Percentiles rank a stretch among this genome's conserved stretches.
Conservation (phyloP, 37 sponge, comb jelly and placozoan species). For the Chondrilla cf. caribensis region DNA sequence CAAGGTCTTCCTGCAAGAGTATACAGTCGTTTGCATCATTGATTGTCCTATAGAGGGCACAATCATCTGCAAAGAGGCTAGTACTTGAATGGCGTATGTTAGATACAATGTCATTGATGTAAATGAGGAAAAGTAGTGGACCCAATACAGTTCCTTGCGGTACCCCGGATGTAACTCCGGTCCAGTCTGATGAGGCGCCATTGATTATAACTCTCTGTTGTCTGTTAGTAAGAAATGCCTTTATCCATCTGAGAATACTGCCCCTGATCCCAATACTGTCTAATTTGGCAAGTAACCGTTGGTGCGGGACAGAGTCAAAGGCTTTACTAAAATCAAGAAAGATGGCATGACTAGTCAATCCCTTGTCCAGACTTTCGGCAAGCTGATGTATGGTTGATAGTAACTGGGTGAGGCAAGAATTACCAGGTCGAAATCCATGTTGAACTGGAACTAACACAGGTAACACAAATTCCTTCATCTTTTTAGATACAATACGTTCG, state of each 20-base stretch:
- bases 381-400: slow-evolving; percentile 34
- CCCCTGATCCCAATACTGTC: slow-evolving; percentile 35
- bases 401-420: slow-evolving; percentile 35
- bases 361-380: slow-evolving; percentile 21
- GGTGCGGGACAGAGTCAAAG: slow-evolving; percentile 35
- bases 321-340: slow-evolving; percentile 40
- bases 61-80: slow-evolving; percentile 38
- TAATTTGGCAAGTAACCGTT: slow-evolving; percentile 24
- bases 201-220: slow-evolving; percentile 25
- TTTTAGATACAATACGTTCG: slow-evolving; percentile 11
- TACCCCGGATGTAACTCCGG: slow-evolving; percentile 27
- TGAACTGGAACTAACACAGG: not conserved
- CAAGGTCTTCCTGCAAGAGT: not conserved
- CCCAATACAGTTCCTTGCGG: slow-evolving; percentile 52
- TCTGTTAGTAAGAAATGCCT: slow-evolving; percentile 15
- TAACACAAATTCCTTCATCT: not conserved
- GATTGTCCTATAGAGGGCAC: slow-evolving; percentile 13
- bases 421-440: slow-evolving; percentile 23
- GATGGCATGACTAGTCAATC: not conserved
- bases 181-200: slow-evolving; percentile 30
- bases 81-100: not conserved
- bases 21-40: not conserved
- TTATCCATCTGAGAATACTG: slow-evolving; percentile 23
- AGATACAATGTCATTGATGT: slow-evolving; percentile 22
- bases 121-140: slow-evolving; percentile 38